Conservation (phyloP, 2,113 vertebrate species). For the Heloderma charlesbogerti region DNA sequence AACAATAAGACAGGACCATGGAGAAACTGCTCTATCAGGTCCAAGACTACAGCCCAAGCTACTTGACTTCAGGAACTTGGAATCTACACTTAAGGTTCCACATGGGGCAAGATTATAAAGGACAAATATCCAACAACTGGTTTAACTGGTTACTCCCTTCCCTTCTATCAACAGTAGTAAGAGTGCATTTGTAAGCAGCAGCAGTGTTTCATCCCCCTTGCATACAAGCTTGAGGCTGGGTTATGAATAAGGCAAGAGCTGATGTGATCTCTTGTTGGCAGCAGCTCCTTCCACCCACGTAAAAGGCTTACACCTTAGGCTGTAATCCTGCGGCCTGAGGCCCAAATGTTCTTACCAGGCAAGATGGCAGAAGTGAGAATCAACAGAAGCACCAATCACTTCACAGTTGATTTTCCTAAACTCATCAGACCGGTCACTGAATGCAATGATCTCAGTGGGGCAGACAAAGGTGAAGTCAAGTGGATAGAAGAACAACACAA, state of each 20-base stretch:
- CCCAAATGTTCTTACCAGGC: conserved; percentile 85
- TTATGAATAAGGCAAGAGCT: not conserved
- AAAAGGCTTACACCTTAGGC: not conserved
- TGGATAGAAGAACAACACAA: conserved; percentile 97
- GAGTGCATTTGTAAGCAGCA: not conserved
- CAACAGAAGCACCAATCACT: conserved; percentile 95
- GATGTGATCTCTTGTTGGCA: not conserved
- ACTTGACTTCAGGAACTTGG: not conserved
- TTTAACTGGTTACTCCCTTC: not conserved
- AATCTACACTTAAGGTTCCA: not conserved
- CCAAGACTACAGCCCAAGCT: not conserved
- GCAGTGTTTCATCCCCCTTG: not conserved
- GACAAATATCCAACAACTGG: not conserved
- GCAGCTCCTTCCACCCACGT: not conserved
- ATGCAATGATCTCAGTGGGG: conserved; percentile 97
- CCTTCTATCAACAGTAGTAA: not conserved
- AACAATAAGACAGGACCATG: not conserved
- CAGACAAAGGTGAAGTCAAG: conserved; percentile 99
- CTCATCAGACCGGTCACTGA: conserved; percentile 92
- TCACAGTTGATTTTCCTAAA: conserved; percentile 95
- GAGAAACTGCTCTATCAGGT: not conserved
- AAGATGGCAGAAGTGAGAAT: conserved; percentile 97
- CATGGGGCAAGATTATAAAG: not conserved
- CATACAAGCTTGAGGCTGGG: not conserved
- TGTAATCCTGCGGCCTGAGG: not conserved